Conservation (phyloP, 2,113 vertebrate species). For the Amazona vittata region DNA sequence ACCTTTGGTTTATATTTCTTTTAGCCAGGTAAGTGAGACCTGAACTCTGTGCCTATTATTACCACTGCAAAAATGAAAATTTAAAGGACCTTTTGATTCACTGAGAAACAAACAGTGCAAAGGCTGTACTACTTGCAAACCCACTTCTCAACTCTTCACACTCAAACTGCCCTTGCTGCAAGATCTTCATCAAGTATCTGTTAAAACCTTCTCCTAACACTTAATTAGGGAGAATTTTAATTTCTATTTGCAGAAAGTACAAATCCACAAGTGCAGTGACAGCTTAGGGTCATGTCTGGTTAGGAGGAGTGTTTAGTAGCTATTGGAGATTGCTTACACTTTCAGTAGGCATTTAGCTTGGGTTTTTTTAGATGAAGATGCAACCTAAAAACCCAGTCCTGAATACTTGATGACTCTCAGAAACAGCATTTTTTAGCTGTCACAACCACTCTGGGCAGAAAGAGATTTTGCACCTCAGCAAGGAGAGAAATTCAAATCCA, state of each 20-base stretch:
- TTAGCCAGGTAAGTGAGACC: neutral
- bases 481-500: neutral
- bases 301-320: neutral
- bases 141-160: neutral
- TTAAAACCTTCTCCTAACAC: neutral
- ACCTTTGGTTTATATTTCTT: neutral
- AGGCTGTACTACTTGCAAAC: neutral
- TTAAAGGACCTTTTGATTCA: neutral
- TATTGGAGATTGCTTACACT: neutral
- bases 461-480: neutral
- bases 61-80: neutral
- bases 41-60: conserved; percentile 3
- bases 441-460: neutral
- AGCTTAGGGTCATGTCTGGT: neutral
- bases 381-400: neutral
- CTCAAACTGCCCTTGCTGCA: neutral
- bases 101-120: neutral
- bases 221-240: neutral
- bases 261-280: neutral
- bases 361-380: neutral
- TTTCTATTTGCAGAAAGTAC: neutral
- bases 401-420: neutral
- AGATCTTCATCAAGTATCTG: neutral
- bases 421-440: neutral
- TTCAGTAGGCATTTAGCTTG: neutral